A percentile compares a stretch with the other conserved stretches of the same genome.
phyloP scores from a whole-genome alignment of 2,888 invertebrate species.

The Trilocha varians region DNA sequence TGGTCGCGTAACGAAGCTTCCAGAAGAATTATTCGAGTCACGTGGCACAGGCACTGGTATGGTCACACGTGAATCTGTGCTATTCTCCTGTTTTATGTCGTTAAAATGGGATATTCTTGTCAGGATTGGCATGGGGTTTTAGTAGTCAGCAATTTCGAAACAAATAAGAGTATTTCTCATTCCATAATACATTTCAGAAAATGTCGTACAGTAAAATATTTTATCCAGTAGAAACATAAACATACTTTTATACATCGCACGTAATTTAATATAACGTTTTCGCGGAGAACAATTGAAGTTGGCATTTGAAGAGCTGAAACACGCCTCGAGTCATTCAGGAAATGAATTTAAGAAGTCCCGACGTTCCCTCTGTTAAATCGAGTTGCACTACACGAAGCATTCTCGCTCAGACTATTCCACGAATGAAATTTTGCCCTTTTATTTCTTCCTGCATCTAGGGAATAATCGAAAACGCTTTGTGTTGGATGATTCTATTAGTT shows the following conservation, averaged over 20 bases:
- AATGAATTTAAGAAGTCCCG: constrained; percentile 31
- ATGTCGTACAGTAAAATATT: too few species aligned
- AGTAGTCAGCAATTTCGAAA: too few species aligned
- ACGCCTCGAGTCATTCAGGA: constrained; percentile 24
- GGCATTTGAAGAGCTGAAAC: constrained; percentile 21
- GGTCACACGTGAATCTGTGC: too few species aligned
- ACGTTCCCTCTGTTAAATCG: constrained; percentile 9
- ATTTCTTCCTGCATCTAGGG: background rate
- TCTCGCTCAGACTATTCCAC: background rate
- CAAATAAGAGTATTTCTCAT: too few species aligned
- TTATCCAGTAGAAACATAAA: background rate
- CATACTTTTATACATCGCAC: background rate
- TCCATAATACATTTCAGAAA: too few species aligned
- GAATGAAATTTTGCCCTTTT: background rate
- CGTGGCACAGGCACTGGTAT: too few species aligned
- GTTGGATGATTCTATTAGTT: background rate
- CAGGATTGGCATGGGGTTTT: too few species aligned
- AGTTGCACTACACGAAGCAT: background rate
- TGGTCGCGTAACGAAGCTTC: too few species aligned
- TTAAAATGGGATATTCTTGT: too few species aligned
- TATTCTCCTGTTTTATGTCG: too few species aligned
- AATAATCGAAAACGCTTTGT: background rate
- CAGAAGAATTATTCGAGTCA: too few species aligned
- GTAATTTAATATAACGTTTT: background rate
- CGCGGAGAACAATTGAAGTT: constrained; percentile 7